Percentiles rank a stretch among this genome's conserved stretches.
These are phyloP conservation scores for Stichodactyla helianthus DNA, from an alignment of 64 coral and sea anemone genomes.

Conservation along the genomic window DNA sequence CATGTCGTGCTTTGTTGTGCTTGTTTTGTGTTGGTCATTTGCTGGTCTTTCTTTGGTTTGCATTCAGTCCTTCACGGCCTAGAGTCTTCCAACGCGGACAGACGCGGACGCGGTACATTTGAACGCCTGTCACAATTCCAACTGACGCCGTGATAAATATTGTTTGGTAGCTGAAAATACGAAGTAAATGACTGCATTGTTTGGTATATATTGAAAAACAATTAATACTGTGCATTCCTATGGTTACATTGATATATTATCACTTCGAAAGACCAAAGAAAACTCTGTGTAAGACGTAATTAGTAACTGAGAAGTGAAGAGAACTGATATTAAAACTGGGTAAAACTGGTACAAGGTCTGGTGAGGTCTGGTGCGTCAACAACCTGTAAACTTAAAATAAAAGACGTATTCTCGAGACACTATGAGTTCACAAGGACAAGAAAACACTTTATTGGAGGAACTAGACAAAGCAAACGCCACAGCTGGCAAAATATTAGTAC, in stretches of 20 bases:
- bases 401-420: not conserved
- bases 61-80: not conserved
- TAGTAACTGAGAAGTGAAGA: not conserved
- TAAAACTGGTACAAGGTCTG: not conserved
- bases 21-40: not conserved
- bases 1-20: no score
- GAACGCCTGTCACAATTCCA: slow-evolving; percentile 11
- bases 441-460: not conserved
- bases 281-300: not conserved
- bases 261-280: not conserved
- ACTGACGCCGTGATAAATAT: slow-evolving; percentile 6
- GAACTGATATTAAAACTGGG: not conserved
- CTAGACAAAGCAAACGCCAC: not conserved
- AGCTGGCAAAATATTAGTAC: not conserved
- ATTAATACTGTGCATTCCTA: not conserved
- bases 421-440: not conserved
- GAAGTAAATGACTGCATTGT: not conserved
- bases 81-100: not conserved
- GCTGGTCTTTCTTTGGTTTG: not conserved
- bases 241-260: not conserved
- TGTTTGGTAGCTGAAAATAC: slow-evolving; percentile 8
- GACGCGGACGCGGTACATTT: not conserved
- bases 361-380: no score
- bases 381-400: not conserved
- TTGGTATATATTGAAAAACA: slow-evolving; percentile 5